Percentiles rank a stretch among this genome's conserved stretches.
Conservation (phyloP, 2,888 invertebrate genomes). For the Nematopogon swammerdamellus region DNA sequence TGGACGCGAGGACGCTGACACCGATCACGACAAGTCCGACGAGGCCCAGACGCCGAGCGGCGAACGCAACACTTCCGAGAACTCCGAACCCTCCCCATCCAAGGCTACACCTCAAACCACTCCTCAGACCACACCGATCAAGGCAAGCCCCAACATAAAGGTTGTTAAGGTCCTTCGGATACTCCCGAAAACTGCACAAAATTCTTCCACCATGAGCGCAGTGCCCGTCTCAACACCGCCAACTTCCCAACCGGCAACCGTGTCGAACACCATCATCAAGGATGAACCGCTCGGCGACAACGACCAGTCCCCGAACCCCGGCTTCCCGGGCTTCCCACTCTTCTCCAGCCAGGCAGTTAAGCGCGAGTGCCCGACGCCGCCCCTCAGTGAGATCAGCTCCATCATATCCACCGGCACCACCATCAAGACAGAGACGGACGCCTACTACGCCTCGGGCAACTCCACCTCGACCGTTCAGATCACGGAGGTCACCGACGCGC, state of each 20-base stretch:
- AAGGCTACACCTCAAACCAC: conserved; percentile 20
- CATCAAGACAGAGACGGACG: neutral
- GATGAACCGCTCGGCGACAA: neutral
- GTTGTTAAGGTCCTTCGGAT: neutral
- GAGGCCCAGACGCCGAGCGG: neutral
- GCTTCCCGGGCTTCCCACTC: neutral
- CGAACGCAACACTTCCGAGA: neutral
- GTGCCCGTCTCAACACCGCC: neutral
- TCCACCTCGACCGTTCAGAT: neutral
- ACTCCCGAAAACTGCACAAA: neutral
- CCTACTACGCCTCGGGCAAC: neutral
- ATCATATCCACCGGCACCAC: neutral
- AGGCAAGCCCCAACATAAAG: conserved; percentile 29
- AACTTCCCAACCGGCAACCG: neutral
- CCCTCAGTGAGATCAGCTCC: conserved; percentile 14
- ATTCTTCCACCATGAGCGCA: neutral
- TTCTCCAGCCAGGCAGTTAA: conserved; percentile 1
- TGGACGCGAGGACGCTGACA: conserved; percentile 22
- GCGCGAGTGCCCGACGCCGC: conserved; percentile 15
- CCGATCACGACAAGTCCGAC: conserved; percentile 5
- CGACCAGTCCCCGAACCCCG: neutral
- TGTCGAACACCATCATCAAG: neutral
- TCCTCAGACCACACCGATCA: conserved; percentile 4
- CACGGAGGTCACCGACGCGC: neutral
- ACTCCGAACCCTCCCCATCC: neutral